phyloP scores from a whole-genome alignment of 2,888 invertebrate genomes.

The Nemotelus pantherinus region DNA sequence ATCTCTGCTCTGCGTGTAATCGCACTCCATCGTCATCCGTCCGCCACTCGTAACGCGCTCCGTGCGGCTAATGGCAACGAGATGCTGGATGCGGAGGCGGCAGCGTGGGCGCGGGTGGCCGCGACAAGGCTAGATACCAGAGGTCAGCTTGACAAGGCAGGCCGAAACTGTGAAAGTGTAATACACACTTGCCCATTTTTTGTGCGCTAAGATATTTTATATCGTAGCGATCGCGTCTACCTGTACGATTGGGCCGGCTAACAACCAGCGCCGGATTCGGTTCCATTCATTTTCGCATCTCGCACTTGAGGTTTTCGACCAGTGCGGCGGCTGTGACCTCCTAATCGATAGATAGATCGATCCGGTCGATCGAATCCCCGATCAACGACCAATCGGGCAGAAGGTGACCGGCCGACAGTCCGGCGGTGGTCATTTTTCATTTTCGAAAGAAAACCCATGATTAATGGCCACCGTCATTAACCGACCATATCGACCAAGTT shows the following conservation, averaged over 20 bases:
- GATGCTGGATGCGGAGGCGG: not conserved
- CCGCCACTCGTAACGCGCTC: not conserved
- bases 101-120: no score
- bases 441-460: conserved; percentile 1
- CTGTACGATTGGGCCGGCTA: not conserved
- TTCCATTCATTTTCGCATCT: no score
- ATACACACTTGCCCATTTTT: conserved; percentile 8
- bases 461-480: not conserved
- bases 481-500: no score
- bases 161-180: conserved; percentile 9
- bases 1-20: not conserved
- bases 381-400: no score
- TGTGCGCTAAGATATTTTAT: not conserved
- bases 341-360: no score
- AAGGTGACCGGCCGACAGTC: not conserved
- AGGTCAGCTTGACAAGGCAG: not conserved
- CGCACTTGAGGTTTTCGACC: no score
- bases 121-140: conserved; percentile 1
- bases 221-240: not conserved
- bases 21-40: conserved; percentile 3
- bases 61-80: not conserved
- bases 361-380: no score
- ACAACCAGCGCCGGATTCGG: no score
- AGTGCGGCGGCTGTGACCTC: no score
- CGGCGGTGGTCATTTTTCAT: not conserved